Evolutionary conservation across 1,140 invertebrate genomes (phyloP), one percentile per base, ranked within the genome.

Genomic region (Drosophila tristis): DNA sequence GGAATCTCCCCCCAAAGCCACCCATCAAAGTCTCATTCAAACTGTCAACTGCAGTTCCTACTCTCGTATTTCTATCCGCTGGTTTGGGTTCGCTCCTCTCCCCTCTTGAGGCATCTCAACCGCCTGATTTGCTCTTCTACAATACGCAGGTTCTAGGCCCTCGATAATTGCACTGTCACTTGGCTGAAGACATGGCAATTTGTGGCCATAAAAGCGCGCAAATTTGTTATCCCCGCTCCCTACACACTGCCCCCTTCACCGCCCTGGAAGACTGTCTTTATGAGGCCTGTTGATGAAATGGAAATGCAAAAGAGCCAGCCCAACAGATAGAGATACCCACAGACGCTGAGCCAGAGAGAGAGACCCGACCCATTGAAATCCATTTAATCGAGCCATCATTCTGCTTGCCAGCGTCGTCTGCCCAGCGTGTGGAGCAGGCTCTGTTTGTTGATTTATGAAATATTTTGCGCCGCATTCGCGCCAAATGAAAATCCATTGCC

Each of bases 141-240:
- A 11, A 39, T 39, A 39, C 35, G 35, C 35, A 39, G 35, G 47
- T 44, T 67, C 75, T 51, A 58, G 78, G 74, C 63, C 70, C 71
- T 89, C 82, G 78, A 87, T 87, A 87, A 87, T 87, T 87, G 82
- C 82, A 77, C 82, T 89, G 82, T 87, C 82, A 87, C 84, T 87
- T 87, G 78, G 75, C 79, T 87, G 79, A 89, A 89, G 84, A 87
- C 82, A 89, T 87, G 82, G 82, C 82, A 87, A 87, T 86, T 86
- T 86, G 81, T 87, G 82, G 78, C 78, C 81, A 86, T 89, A 89
- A 87, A 87, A 89, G 82, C 84, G 79, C 84, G 84, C 82, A 87
- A 87, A 87, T 87, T 89, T 89, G 82, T 87, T 87, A 87, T 87
- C 74, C 72, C 75, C 57, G 35, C 6, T 13, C n/a, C n/a, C 74